Evolutionary conservation across 1,140 invertebrate genomes (phyloP), one percentile per base, ranked within the genome.

Genomic region (Bombyx mandarina): DNA sequence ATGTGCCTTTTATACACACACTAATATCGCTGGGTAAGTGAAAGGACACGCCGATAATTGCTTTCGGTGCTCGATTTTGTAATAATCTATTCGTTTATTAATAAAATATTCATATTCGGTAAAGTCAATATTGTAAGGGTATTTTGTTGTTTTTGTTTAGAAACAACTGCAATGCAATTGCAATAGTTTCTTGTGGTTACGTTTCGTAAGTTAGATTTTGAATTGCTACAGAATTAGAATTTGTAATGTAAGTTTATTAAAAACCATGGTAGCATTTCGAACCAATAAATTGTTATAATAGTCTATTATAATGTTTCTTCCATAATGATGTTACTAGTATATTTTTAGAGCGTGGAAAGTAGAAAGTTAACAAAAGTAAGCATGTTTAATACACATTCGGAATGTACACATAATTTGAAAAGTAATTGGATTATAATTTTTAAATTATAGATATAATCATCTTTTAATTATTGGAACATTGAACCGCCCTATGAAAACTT

Each of bases 311-410:
- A 71, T 75, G 69, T 73, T 66, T 67, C 77, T 75, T 77, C 74
- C 70, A 78, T 77, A 76, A 73, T 68, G 63, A 73, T 82, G 76
- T 51, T 77, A 79, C 73, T 79, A 78, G 77, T 81, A 78, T 79
- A 73, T 86, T 84, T 86, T 84, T 84, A 82, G 83, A 86, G 83
- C 83, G 81, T 81, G 80, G 82, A 86, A 86, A 84, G 81, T 86
- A 86, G 83, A 86, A 86, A 86, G 83, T 86, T 82, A 73, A 62
- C 67, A 79, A 73, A 86, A 84, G 81, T 84, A 78, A 79, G 79
- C 64, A 77, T 75, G 63, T 78, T 78, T 35, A 71, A 77, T 80
- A 79, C 70, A 71, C 57, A 35, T 72, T 78, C 64, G 69, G 73
- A 77, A 79, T 67, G 61, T 77, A 76, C 64, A 10, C 47, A 52